phyloP scores from a whole-genome alignment of 2,888 invertebrate genomes.

The Ceraclea dissimilis region DNA sequence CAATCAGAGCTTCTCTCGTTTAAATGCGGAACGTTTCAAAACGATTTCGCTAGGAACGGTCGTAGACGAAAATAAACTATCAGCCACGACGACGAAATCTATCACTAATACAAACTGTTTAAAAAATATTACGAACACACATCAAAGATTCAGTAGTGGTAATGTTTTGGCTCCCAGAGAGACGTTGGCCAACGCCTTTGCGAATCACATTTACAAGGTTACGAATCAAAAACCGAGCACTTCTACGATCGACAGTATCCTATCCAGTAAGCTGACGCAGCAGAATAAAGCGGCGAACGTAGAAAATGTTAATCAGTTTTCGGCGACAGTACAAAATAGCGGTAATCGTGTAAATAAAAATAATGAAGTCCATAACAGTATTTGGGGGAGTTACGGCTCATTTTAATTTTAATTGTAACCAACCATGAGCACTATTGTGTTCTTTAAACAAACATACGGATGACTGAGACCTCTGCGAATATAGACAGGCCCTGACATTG shows the following conservation, averaged over 20 bases:
- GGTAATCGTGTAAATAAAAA: conserved; percentile 6
- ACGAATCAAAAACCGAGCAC: conserved; percentile 48
- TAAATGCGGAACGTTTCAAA: conserved; percentile 42
- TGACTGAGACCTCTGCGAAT: too few species aligned
- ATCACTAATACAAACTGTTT: conserved; percentile 27
- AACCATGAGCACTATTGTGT: too few species aligned
- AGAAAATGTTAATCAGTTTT: neutral
- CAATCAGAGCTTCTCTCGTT: conserved; percentile 36
- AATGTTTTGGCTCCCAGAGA: conserved; percentile 39
- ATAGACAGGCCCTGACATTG: too few species aligned
- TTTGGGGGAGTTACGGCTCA: conserved; percentile 16
- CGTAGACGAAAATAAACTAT: conserved; percentile 35
- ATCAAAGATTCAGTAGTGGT: conserved; percentile 1
- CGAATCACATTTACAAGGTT: conserved; percentile 47
- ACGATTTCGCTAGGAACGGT: conserved; percentile 33
- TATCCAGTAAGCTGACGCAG: conserved; percentile 37
- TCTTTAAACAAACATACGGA: too few species aligned
- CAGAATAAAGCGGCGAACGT: conserved; percentile 10
- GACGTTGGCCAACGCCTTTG: conserved; percentile 41
- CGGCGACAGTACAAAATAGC: too few species aligned
- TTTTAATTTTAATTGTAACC: neutral
- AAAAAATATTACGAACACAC: conserved; percentile 26
- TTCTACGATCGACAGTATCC: conserved; percentile 42
- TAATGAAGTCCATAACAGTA: conserved; percentile 1
- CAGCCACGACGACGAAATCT: neutral